phyloP scores from a whole-genome alignment of 2,888 invertebrate species.

The Melanophora roralis region DNA sequence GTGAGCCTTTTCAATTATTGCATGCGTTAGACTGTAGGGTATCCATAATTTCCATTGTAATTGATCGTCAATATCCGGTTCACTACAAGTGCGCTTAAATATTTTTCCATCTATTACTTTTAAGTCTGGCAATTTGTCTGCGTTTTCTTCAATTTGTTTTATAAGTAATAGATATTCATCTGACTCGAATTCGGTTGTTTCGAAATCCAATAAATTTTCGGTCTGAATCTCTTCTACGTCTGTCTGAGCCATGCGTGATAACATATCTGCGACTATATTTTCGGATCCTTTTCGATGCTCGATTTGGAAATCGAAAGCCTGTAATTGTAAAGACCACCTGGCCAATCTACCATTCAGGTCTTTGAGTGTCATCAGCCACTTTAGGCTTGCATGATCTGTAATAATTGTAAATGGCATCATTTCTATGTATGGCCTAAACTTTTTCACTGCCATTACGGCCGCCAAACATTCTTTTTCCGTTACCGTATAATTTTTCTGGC shows the following conservation, averaged over 20 bases:
- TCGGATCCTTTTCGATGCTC: constrained; percentile 4
- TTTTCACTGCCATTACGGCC: neutral
- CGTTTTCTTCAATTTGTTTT: neutral
- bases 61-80: neutral
- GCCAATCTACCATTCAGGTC: neutral
- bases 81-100: neutral
- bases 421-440: neutral
- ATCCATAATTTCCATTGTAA: too few species aligned
- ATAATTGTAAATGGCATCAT: too few species aligned
- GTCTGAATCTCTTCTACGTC: neutral
- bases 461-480: constrained; percentile 36
- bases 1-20: too few species aligned
- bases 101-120: neutral
- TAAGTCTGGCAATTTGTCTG: neutral
- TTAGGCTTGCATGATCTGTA: too few species aligned
- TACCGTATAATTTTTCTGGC: constrained; percentile 23
- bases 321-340: too few species aligned
- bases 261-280: constrained; percentile 9
- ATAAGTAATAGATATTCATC: neutral
- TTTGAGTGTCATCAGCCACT: too few species aligned
- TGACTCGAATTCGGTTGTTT: neutral
- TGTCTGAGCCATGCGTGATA: neutral
- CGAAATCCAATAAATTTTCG: neutral
- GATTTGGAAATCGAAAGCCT: too few species aligned
- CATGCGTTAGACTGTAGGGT: too few species aligned